Evolutionary conservation across 2,888 invertebrate genomes (phyloP), one percentile per base, ranked within the genome.

Genomic region (Tinea semifulvella): DNA sequence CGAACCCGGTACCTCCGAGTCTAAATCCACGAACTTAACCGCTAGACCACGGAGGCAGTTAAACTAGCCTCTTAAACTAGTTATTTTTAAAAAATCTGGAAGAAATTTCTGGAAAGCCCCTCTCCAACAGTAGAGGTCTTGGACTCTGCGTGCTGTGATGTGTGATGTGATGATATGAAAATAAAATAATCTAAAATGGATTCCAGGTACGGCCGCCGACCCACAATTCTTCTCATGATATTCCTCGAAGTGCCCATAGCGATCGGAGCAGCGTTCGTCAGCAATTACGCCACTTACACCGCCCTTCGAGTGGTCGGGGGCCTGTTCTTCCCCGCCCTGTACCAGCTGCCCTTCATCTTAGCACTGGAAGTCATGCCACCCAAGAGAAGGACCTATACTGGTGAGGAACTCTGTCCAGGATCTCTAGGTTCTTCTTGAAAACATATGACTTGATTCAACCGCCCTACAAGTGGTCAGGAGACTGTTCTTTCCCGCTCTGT

Each of bases 361-460:
- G 86, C 88, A 1, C 63, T 88, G 51, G 88, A 88, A 53, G 57
- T 88, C 48, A 88, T 88, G 86, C 87, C 87, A 0, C 86, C 87
- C 1, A 70, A 74, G 6, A 81, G 82, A 42, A 71, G 88, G 48
- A 86, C 86, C 25, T 83, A 86, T 57, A 83, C 86, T 17, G 88
- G 88, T 81, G 48, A 50, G 35, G 20, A 40, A 16, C n/a, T 13
- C 2, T 14, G 2, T 31, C n/a, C n/a, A n/a, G n/a, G n/a, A n/a
- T n/a, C n/a, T n/a, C n/a, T n/a, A n/a, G n/a, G n/a, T n/a, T n/a
- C n/a, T n/a, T n/a, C n/a, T n/a, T n/a, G n/a, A n/a, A n/a, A n/a
- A n/a, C n/a, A n/a, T n/a, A n/a, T n/a, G n/a, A n/a, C n/a, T n/a
- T n/a, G n/a, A n/a, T n/a, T n/a, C n/a, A n/a, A 81, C 84, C 4